Conservation (phyloP, 2,797 vertebrate species). For the Sebastes jordani region DNA sequence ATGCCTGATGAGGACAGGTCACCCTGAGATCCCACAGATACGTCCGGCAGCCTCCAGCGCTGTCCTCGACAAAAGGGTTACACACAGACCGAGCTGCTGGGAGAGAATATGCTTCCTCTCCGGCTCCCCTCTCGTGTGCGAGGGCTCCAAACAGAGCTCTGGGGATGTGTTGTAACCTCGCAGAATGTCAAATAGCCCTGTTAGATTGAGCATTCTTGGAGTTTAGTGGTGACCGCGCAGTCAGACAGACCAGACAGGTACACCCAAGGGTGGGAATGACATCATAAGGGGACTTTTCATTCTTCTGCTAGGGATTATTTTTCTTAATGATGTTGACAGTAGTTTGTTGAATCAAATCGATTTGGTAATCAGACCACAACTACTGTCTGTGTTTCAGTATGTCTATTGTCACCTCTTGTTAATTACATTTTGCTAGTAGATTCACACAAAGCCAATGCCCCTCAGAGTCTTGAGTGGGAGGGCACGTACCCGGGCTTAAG, state of each 20-base stretch:
- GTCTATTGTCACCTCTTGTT: slow-evolving; percentile 33
- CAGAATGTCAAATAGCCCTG: slow-evolving; percentile 67
- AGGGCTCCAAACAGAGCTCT: slow-evolving; percentile 50
- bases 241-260: slow-evolving; percentile 6
- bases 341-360: slow-evolving; percentile 12
- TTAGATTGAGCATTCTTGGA: slow-evolving; percentile 28
- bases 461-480: slow-evolving; percentile 36
- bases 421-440: slow-evolving; percentile 34
- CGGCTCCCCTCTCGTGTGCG: slow-evolving; percentile 15
- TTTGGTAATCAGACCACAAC: slow-evolving; percentile 1
- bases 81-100: slow-evolving; percentile 50
- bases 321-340: slow-evolving; percentile 9
- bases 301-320: slow-evolving; percentile 21
- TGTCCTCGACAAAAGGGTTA: slow-evolving; percentile 65
- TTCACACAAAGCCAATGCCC: slow-evolving; percentile 12
- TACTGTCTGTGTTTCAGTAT: slow-evolving; percentile 3
- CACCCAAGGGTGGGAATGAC: slow-evolving; percentile 23
- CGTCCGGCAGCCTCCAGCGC: slow-evolving; percentile 59
- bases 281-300: slow-evolving; percentile 6
- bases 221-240: slow-evolving; percentile 23
- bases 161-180: slow-evolving; percentile 62
- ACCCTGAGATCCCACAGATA: slow-evolving; percentile 71
- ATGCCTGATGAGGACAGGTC: slow-evolving; percentile 65
- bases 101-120: slow-evolving; percentile 68
- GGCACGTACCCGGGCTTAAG: slow-evolving; percentile 43